Evolutionary conservation across 2,113 vertebrate species (phyloP).

Genomic region (Epinephelus moara): DNA sequence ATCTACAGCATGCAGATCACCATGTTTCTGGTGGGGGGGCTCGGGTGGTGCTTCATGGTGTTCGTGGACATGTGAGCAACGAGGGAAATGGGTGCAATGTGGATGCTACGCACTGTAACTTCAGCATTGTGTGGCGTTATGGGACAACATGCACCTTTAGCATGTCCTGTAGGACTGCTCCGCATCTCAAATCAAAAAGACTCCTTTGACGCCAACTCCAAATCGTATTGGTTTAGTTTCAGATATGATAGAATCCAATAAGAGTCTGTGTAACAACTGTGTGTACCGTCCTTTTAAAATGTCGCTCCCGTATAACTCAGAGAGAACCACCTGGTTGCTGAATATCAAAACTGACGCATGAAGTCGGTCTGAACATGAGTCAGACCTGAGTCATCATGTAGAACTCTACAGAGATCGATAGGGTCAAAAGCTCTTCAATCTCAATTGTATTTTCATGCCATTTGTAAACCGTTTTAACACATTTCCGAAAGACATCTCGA

Average conservation of each 20-base stretch:
- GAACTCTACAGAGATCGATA: not conserved
- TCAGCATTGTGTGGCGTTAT: not conserved
- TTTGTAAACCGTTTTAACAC: conserved; percentile 39
- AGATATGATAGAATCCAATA: conserved; percentile 8
- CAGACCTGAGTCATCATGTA: not conserved
- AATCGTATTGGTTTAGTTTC: conserved; percentile 31
- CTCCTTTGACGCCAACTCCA: not conserved
- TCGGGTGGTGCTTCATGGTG: conserved; percentile 99
- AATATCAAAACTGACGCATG: conserved; percentile 18
- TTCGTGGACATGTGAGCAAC: conserved; percentile 95
- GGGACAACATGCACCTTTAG: conserved; percentile 1
- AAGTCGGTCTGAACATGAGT: not conserved
- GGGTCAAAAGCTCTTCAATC: not conserved
- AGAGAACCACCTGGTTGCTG: not conserved
- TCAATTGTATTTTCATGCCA: conserved; percentile 20
- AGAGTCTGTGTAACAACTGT: conserved; percentile 19
- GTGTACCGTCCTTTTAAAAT: conserved; percentile 1
- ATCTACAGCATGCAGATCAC: conserved; percentile 96
- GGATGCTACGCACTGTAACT: conserved; percentile 25
- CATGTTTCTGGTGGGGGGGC: conserved; percentile 96
- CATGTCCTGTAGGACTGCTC: conserved; percentile 9
- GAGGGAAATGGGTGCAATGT: conserved; percentile 17
- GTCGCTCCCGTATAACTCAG: not conserved
- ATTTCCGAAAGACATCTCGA: conserved; percentile 2
- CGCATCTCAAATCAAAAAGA: not conserved